A percentile compares a stretch with the other conserved stretches of the same genome.
Evolutionary conservation across 2,113 vertebrate genomes (phyloP).

Genomic region (Balaeniceps rex): DNA sequence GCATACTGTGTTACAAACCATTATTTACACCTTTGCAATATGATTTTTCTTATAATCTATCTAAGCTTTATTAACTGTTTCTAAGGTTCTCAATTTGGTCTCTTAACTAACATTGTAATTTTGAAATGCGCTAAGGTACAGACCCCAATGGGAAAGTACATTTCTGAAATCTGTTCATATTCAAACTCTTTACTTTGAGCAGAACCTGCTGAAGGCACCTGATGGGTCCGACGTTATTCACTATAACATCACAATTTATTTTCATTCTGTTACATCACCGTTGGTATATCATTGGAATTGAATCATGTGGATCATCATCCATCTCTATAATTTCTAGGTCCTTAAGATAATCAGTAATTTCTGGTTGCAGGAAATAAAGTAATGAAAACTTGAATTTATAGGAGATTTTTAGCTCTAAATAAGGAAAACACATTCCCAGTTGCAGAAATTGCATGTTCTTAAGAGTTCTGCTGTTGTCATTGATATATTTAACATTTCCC

Average conservation of each 20-base stretch:
- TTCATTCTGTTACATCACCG: background rate
- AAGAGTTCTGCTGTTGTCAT: constrained; percentile 20
- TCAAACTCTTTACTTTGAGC: background rate
- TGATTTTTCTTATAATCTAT: background rate
- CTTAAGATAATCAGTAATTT: constrained; percentile 15
- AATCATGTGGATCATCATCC: background rate
- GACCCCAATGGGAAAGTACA: background rate
- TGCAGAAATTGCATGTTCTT: constrained; percentile 36
- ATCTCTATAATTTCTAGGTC: background rate
- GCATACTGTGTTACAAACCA: background rate
- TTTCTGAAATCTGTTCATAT: background rate
- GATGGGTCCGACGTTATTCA: background rate
- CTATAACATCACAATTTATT: background rate
- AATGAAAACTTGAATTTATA: constrained; percentile 15
- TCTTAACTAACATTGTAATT: background rate
- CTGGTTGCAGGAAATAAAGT: constrained; percentile 38
- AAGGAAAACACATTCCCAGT: constrained; percentile 24
- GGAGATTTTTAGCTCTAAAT: constrained; percentile 12
- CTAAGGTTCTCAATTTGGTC: background rate
- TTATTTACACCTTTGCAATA: background rate
- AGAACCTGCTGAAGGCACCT: background rate
- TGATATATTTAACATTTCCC: constrained; percentile 46
- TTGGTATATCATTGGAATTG: background rate
- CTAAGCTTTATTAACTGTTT: background rate
- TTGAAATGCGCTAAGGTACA: background rate